phyloP scores from a whole-genome alignment of 2,888 invertebrate species.

The Callyntrura sp. region DNA sequence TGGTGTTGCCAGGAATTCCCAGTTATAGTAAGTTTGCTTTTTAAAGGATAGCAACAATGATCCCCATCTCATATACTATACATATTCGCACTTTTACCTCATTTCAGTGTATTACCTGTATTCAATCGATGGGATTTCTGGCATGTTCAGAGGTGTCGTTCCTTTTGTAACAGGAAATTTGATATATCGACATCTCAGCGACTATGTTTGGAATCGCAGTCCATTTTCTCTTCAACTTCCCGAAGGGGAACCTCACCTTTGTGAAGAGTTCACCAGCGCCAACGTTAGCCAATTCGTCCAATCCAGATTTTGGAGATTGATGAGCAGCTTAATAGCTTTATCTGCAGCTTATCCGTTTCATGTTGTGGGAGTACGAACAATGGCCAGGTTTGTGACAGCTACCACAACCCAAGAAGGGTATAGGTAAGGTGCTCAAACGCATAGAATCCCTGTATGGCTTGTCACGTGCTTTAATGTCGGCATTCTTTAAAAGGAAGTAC shows the following conservation, averaged over 20 bases:
- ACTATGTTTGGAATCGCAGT: slow-evolving; percentile 86
- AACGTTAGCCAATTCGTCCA: slow-evolving; percentile 63
- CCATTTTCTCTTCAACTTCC: slow-evolving; percentile 30
- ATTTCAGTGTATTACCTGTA: slow-evolving; percentile 90
- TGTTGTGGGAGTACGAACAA: slow-evolving; percentile 95
- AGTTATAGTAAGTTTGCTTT: slow-evolving; percentile 90
- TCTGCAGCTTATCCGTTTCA: slow-evolving; percentile 96
- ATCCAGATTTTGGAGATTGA: slow-evolving; percentile 70
- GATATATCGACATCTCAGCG: slow-evolving; percentile 89
- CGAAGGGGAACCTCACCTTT: slow-evolving; percentile 27
- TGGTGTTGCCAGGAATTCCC: slow-evolving; percentile 95
- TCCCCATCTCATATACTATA: too few relatives aligned
- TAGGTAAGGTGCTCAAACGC: slow-evolving; percentile 26
- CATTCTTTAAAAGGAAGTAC: too few relatives aligned
- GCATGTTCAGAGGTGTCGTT: slow-evolving; percentile 94
- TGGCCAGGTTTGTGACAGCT: slow-evolving; percentile 91
- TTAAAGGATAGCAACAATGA: too few relatives aligned
- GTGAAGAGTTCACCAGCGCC: slow-evolving; percentile 36
- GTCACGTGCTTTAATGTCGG: neutral
- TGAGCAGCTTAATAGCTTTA: slow-evolving; percentile 85
- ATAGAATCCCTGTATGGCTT: neutral
- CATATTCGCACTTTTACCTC: neutral
- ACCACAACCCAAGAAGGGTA: slow-evolving; percentile 21
- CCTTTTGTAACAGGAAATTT: slow-evolving; percentile 91
- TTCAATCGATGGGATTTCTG: slow-evolving; percentile 93